phyloP scores from a whole-genome alignment of 2,888 invertebrate species.

The Habroteleia sp. region DNA sequence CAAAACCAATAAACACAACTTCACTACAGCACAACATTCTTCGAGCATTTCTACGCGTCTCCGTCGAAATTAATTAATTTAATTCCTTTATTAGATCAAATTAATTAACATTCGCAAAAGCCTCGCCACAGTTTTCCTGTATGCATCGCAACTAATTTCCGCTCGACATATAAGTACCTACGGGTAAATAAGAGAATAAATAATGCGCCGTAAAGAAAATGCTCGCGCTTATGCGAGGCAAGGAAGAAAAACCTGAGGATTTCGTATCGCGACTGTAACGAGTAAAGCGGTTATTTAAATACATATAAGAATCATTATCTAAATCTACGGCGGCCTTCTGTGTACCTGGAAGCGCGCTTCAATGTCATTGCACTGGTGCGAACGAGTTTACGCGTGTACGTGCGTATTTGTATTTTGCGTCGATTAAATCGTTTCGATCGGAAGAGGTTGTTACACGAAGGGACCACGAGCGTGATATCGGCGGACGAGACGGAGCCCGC shows the following conservation, averaged over 20 bases:
- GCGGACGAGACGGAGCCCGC: slow-evolving; percentile 66
- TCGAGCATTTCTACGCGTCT: slow-evolving; percentile 16
- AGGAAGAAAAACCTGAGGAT: neutral
- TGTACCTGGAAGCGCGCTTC: slow-evolving; percentile 41
- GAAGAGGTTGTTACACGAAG: slow-evolving; percentile 71
- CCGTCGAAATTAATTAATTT: slow-evolving; percentile 52
- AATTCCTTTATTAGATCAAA: slow-evolving; percentile 28
- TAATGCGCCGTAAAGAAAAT: slow-evolving; percentile 21
- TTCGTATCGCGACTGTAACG: slow-evolving; percentile 17
- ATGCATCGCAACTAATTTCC: slow-evolving; percentile 2
- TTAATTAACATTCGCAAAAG: slow-evolving; percentile 37
- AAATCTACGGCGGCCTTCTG: slow-evolving; percentile 38
- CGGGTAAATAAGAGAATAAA: no score
- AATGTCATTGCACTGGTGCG: slow-evolving; percentile 54
- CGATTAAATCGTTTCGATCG: slow-evolving; percentile 72
- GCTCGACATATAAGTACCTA: neutral
- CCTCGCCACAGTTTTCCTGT: slow-evolving; percentile 16
- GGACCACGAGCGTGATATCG: slow-evolving; percentile 66
- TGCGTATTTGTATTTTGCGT: slow-evolving; percentile 52
- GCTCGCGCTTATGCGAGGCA: neutral
- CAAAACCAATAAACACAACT: slow-evolving; percentile 18
- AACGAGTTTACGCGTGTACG: slow-evolving; percentile 49
- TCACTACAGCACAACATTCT: slow-evolving; percentile 10
- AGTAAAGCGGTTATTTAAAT: slow-evolving; percentile 41
- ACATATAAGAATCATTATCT: slow-evolving; percentile 33